Evolutionary conservation across 2,113 vertebrate genomes (phyloP).

Genomic region (Aegotheles bennettii): DNA sequence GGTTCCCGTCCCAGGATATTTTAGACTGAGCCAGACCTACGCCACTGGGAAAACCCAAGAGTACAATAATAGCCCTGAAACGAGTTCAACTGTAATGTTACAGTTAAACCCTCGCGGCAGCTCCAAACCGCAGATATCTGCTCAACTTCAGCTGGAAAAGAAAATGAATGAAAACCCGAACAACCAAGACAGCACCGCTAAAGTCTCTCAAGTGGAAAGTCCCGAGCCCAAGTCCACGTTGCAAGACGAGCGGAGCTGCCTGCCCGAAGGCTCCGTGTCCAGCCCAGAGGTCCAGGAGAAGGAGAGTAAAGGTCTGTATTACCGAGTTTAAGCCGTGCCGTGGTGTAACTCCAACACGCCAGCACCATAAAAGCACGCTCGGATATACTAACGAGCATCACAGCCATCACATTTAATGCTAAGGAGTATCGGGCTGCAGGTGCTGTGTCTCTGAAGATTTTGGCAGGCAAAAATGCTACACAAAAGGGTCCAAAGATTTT

Average conservation of each 20-base stretch:
- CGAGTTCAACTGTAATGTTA: slow-evolving; percentile 91
- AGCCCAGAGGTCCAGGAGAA: slow-evolving; percentile 92
- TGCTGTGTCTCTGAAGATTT: slow-evolving; percentile 66
- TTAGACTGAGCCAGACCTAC: slow-evolving; percentile 98
- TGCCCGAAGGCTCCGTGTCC: slow-evolving; percentile 87
- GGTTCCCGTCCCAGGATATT: slow-evolving; percentile 98
- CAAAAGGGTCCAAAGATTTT: slow-evolving; percentile 14
- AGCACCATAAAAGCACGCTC: slow-evolving; percentile 87
- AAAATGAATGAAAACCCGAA: slow-evolving; percentile 83
- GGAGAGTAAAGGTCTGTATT: slow-evolving; percentile 98
- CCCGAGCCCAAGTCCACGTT: slow-evolving; percentile 84
- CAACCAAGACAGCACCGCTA: slow-evolving; percentile 79
- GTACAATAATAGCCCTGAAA: slow-evolving; percentile 87
- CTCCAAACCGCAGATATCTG: slow-evolving; percentile 87
- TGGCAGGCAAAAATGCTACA: slow-evolving; percentile 41
- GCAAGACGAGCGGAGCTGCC: slow-evolving; percentile 85
- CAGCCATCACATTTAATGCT: slow-evolving; percentile 89
- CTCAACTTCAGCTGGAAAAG: slow-evolving; percentile 88
- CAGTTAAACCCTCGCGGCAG: slow-evolving; percentile 90
- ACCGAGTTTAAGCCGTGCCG: slow-evolving; percentile 84
- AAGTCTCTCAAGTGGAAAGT: slow-evolving; percentile 84
- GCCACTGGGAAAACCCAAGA: slow-evolving; percentile 93
- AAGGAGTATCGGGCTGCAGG: slow-evolving; percentile 70
- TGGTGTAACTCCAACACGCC: slow-evolving; percentile 81
- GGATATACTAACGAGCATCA: slow-evolving; percentile 83